These are phyloP conservation scores for Oreochromis tanganicae DNA, from an alignment of 2,113 vertebrate species.

Conservation along the genomic window DNA sequence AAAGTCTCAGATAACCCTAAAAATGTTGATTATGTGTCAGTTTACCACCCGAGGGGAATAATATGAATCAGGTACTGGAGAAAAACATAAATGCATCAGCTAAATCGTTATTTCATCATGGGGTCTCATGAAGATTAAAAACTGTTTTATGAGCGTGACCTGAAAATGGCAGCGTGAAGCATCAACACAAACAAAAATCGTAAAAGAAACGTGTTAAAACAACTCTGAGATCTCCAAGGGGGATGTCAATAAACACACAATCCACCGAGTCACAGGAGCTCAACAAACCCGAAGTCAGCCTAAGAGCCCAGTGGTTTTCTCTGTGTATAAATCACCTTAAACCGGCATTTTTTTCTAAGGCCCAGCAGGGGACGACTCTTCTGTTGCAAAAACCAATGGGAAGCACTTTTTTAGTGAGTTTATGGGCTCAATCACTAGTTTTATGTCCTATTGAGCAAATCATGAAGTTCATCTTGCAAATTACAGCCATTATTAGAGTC, in stretches of 20 bases:
- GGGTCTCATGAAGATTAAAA: not conserved
- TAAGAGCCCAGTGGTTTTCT: not conserved
- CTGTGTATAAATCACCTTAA: not conserved
- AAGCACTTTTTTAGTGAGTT: not conserved
- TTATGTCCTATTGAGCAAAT: not conserved
- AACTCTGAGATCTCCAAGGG: not conserved
- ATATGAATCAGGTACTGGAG: not conserved
- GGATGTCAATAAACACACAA: not conserved
- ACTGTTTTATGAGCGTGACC: rapidly evolving
- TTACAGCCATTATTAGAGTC: not conserved
- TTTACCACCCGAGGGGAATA: not conserved
- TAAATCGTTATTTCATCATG: rapidly evolving
- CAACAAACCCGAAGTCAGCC: not conserved
- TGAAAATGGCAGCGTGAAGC: rapidly evolving
- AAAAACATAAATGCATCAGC: not conserved
- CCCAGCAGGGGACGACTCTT: not conserved
- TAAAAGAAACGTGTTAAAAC: rapidly evolving
- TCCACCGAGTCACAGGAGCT: not conserved
- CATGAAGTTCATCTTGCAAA: not conserved
- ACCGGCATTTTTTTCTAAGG: rapidly evolving
- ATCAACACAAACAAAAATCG: not conserved
- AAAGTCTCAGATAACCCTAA: not conserved
- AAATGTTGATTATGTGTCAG: not conserved
- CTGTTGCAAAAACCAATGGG: not conserved
- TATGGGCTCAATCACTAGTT: not conserved